A percentile compares a stretch with the other conserved stretches of the same genome.
Evolutionary conservation across 2,113 vertebrate genomes (phyloP).

Genomic region (Dromaius novaehollandiae): DNA sequence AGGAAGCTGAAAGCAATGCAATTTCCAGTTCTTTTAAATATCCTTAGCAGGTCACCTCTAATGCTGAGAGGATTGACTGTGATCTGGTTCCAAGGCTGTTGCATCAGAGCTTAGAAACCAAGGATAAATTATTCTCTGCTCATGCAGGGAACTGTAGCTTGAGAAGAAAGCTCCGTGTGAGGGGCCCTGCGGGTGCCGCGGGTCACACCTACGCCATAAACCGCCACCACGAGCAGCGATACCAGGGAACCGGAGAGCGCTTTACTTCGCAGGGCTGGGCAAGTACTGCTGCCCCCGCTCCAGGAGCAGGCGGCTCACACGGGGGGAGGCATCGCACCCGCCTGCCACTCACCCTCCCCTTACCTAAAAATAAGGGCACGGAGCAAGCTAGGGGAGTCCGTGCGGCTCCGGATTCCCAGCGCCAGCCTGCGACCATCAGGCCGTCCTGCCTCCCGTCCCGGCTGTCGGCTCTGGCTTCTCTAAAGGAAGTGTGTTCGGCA

Average conservation of each 20-base stretch:
- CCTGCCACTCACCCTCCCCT: not conserved
- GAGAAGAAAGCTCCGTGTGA: not conserved
- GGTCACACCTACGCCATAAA: not conserved
- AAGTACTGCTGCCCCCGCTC: accelerated
- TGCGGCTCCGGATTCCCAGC: not conserved
- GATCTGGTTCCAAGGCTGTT: slow-evolving; percentile 17
- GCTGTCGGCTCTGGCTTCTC: not conserved
- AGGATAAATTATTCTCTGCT: not conserved
- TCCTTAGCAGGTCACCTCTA: slow-evolving; percentile 9
- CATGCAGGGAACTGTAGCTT: not conserved
- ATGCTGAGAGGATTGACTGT: not conserved
- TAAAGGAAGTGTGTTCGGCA: accelerated
- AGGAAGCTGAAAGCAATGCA: slow-evolving; percentile 20
- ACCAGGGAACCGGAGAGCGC: not conserved
- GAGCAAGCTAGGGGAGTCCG: not conserved
- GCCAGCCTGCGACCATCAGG: not conserved
- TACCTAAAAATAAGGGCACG: accelerated
- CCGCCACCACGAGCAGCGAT: not conserved
- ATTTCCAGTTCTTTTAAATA: slow-evolving; percentile 35
- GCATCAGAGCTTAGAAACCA: not conserved
- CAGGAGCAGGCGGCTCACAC: accelerated
- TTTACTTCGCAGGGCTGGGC: not conserved
- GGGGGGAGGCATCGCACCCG: accelerated
- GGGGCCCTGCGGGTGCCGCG: accelerated
- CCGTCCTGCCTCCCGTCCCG: accelerated